Evolutionary conservation across 2,113 vertebrate species (phyloP), one percentile per base, ranked within the genome.

Genomic region (Eclectus roratus): DNA sequence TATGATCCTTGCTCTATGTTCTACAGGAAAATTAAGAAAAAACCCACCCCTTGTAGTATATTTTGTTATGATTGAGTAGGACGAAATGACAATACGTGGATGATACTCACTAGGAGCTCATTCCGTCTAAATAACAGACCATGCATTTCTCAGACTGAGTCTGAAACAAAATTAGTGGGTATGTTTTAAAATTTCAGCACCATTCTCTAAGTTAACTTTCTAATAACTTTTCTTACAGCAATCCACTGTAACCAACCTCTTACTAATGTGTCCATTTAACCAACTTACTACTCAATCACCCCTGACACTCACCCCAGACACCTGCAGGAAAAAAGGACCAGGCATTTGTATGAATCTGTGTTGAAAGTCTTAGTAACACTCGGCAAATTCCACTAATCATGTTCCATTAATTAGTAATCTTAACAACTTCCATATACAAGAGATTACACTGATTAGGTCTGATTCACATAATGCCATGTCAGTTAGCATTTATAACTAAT

Each of bases 21-120:
- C 39, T 88, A 72, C 37, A 77, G 43, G 70, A 91, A 93, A 93
- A 93, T 69, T 7, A 91, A 95, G 61, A 50, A 79, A 86, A 44
- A 31, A 1, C 13, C 33, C 15, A 79, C 9, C 9, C 10, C 46
- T 43, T 49, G 52, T 11, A 92, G 41, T 43, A 27, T 31, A 60
- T 91, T 82, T 82, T 72, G 0, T 11, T 46, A 43, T 24, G 63
- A 91, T 33, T 68, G 11, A 79, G 23, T 24, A 52, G 25, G 17
- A 86, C 44, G 47, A 95, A 94, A 65, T 68, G 68, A 65, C 21
- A 74, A 80, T 13, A 56, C 4, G 17, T 2, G 1, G 15, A 52
- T 1, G 27, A 78, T 13, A 66, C 29, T 46, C 11, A 14, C 11
- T 80, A 47, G 50, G 21, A 85, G 11, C 52, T 64, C 39, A 44